A percentile compares a stretch with the other conserved stretches of the same genome.
phyloP scores from a whole-genome alignment of 2,888 invertebrate genomes.

The Arrhopalites spinosus region DNA sequence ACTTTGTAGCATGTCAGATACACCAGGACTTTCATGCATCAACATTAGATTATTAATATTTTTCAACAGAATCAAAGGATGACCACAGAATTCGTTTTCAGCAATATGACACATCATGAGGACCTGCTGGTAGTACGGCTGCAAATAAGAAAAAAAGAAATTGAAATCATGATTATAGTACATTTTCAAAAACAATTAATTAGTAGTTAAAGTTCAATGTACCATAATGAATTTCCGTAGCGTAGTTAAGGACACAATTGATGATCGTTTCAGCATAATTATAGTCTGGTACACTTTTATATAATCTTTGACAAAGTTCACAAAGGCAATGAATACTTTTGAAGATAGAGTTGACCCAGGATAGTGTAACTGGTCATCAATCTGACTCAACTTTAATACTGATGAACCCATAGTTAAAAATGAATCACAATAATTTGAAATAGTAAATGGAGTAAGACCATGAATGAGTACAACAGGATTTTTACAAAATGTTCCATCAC shows the following conservation, averaged over 20 bases:
- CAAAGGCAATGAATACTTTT: slow-evolving; percentile 41
- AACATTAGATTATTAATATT: slow-evolving; percentile 48
- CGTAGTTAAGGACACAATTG: slow-evolving; percentile 41
- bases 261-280: slow-evolving; percentile 47
- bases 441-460: slow-evolving; percentile 49
- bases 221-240: slow-evolving; percentile 47
- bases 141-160: slow-evolving; percentile 13
- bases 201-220: no score
- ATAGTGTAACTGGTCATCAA: slow-evolving; percentile 30
- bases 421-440: slow-evolving; percentile 40
- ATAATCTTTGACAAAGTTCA: slow-evolving; percentile 49
- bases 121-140: slow-evolving; percentile 51
- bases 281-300: slow-evolving; percentile 49
- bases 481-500: slow-evolving; percentile 36
- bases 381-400: slow-evolving; percentile 18
- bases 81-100: slow-evolving; percentile 37
- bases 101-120: slow-evolving; percentile 41
- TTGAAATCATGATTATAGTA: not conserved
- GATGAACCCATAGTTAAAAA: slow-evolving; percentile 2
- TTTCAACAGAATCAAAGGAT: slow-evolving; percentile 45
- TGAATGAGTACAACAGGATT: slow-evolving; percentile 45
- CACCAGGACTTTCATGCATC: slow-evolving; percentile 41
- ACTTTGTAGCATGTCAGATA: slow-evolving; percentile 46
- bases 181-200: no score
- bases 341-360: not conserved